Evolutionary conservation across 2,113 vertebrate species (phyloP).

Genomic region (Burhinus bistriatus): DNA sequence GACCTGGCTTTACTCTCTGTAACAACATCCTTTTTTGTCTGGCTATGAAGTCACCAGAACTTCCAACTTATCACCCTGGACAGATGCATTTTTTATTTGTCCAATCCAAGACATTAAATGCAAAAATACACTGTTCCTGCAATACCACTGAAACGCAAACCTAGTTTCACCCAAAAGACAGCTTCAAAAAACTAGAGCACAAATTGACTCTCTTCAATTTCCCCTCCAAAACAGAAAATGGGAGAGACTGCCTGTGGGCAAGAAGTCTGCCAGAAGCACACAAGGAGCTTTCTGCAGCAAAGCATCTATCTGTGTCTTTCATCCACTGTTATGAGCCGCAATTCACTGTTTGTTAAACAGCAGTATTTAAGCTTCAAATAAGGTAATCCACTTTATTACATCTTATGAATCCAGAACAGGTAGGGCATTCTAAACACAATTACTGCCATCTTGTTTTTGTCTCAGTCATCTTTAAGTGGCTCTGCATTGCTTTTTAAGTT

Average conservation of each 20-base stretch:
- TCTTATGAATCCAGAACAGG: not conserved
- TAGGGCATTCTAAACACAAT: not conserved
- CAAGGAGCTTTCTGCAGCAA: not conserved
- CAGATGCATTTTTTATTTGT: not conserved
- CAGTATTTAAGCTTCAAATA: not conserved
- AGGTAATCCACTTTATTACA: not conserved
- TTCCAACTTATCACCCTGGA: not conserved
- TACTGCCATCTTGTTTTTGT: not conserved
- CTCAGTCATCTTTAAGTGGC: not conserved
- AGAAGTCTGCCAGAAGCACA: not conserved
- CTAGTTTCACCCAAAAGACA: not conserved
- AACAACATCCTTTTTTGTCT: not conserved
- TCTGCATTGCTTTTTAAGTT: not conserved
- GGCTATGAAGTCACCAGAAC: not conserved
- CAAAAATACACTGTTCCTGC: not conserved
- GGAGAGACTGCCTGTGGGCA: not conserved
- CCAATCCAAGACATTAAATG: not conserved
- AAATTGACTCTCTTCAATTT: not conserved
- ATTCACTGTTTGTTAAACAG: not conserved
- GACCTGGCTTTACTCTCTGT: not conserved
- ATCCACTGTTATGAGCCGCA: not conserved
- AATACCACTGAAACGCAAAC: not conserved
- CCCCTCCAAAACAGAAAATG: not conserved
- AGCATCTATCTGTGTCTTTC: not conserved
- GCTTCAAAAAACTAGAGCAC: not conserved